Evolutionary conservation across 1,140 invertebrate species (phyloP), one percentile per base, ranked within the genome.

Genomic region (Centruroides vittatus): DNA sequence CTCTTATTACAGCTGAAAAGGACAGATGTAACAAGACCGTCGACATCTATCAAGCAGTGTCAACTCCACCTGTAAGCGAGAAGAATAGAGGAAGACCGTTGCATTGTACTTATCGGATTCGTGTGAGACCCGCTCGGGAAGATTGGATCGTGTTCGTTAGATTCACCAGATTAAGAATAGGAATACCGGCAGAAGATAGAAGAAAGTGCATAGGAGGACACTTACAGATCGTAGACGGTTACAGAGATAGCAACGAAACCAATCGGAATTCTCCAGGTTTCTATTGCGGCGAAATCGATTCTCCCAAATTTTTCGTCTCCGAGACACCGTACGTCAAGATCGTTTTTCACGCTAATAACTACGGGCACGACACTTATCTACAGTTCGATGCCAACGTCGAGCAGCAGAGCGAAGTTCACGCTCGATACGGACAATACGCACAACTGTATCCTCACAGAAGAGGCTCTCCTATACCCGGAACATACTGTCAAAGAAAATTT

Each of bases 221-320:
- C 41, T 35, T 69, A 8, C 66, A 67, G 53, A 68, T 69, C 34
- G 61, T 69, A 5, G 67, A 69, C 49, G 67, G 67, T 3, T 68
- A 66, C 51, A 58, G 61, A 13, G 63, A 69, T 10, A 62, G 60
- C 3, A 68, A 67, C 51, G 50, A 58, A 35, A 64, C 54, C 47
- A 64, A 64, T 12, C 57, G 58, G 11, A 59, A 64, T 5, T 57
- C 61, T 8, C 60, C 64, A 1, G 90, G 90, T 4, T 82, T 88
- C 61, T 94, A 91, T 72, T 94, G 90, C 72, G 90, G 89, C 0
- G 90, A 94, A 71, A 89, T 86, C 13, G 90, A 94, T 69, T 89
- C 92, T 67, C 87, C 88, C 0, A 88, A 93, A 73, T 90, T 88
- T 5, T 93, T 93, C 76, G 92, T 93, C 69, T 93, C 89, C 11